Percentiles rank a stretch among this genome's conserved stretches.
Evolutionary conservation across 2,888 invertebrate species (phyloP).

Genomic region (Sphecodes monilicornis): DNA sequence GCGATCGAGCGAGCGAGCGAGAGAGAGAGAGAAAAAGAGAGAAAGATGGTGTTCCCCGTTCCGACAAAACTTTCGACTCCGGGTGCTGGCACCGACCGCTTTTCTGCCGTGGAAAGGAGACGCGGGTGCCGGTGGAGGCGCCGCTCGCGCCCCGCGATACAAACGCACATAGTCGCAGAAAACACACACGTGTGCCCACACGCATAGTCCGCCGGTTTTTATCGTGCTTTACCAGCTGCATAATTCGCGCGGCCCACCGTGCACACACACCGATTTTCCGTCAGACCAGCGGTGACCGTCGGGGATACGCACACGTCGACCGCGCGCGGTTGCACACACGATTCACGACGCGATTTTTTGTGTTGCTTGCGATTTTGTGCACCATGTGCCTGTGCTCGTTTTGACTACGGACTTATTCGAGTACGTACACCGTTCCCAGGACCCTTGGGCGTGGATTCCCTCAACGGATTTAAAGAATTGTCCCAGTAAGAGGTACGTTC

Average conservation of each 20-base stretch:
- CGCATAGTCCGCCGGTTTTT: conserved; percentile 46
- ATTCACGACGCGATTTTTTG: not conserved
- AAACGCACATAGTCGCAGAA: not conserved
- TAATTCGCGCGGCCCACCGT: conserved; percentile 54
- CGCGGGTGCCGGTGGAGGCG: conserved; percentile 43
- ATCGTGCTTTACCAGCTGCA: conserved; percentile 46
- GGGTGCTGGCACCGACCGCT: conserved; percentile 11
- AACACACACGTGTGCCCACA: not conserved
- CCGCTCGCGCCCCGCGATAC: conserved; percentile 57
- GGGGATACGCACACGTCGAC: conserved; percentile 34
- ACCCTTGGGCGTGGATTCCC: not conserved
- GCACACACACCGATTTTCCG: conserved; percentile 55
- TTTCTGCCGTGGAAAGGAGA: conserved; percentile 37
- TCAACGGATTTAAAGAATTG: not conserved
- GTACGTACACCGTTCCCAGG: not conserved
- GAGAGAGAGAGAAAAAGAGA: not conserved
- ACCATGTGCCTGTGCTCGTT: not conserved
- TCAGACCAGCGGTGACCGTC: conserved; percentile 55
- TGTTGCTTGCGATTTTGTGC: not conserved
- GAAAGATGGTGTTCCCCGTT: not conserved
- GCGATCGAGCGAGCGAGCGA: not conserved
- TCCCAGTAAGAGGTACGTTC: not conserved
- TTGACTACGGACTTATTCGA: not conserved
- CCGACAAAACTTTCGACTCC: conserved; percentile 26
- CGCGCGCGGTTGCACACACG: not conserved